These are phyloP conservation scores for Phalacrocorax brasilianus DNA, from an alignment of 2,113 vertebrate species.

Conservation along the genomic window DNA sequence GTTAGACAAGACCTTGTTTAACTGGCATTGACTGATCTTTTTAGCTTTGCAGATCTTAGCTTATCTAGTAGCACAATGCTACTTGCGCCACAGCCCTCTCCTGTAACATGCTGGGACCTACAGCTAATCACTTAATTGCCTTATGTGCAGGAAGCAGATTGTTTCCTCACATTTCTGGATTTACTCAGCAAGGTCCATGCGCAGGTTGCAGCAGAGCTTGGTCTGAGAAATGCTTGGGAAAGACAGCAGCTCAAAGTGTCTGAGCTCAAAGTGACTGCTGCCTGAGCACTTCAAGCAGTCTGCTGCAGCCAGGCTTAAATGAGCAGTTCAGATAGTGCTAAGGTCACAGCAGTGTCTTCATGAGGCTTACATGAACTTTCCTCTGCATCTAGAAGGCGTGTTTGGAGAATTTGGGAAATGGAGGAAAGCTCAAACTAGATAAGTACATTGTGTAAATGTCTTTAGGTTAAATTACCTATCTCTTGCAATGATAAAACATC, in stretches of 20 bases:
- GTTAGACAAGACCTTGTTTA: background rate
- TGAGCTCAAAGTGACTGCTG: background rate
- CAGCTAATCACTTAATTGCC: background rate
- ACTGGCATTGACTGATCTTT: background rate
- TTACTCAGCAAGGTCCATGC: background rate
- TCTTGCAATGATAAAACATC: background rate
- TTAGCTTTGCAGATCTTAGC: background rate
- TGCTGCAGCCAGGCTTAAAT: background rate
- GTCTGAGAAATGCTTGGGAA: background rate
- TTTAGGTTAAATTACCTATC: background rate
- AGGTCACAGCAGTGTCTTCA: background rate
- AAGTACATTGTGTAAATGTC: background rate
- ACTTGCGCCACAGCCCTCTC: accelerated
- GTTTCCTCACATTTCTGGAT: background rate
- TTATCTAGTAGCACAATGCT: background rate
- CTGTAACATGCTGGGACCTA: background rate
- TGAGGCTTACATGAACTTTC: background rate
- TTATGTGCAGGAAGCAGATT: accelerated
- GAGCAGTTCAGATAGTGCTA: background rate
- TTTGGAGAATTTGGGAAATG: background rate
- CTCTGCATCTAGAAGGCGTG: background rate
- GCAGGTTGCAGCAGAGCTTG: background rate
- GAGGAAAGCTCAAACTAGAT: background rate
- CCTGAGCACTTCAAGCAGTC: background rate
- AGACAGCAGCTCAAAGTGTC: background rate